Conservation (phyloP, 2,113 vertebrate species). For the Sula dactylatra region DNA sequence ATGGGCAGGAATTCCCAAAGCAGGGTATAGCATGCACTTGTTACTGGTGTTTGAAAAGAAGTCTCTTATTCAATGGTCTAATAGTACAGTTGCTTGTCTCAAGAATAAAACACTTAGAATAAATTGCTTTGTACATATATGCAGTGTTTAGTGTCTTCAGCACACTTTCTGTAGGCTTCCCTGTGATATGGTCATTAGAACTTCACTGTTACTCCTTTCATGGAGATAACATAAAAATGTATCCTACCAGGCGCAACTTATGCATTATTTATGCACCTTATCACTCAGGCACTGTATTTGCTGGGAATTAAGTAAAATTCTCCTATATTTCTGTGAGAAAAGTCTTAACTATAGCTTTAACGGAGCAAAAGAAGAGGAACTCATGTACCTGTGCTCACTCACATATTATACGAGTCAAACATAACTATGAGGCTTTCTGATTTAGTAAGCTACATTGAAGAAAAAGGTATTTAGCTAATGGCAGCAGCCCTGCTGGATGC, state of each 20-base stretch:
- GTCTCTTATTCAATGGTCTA: neutral
- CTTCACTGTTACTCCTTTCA: neutral
- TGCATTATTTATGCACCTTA: neutral
- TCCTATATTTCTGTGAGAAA: neutral
- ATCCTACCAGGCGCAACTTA: neutral
- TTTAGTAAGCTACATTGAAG: neutral
- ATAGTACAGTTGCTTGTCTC: neutral
- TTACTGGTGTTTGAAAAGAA: neutral
- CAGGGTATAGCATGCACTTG: neutral
- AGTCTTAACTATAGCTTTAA: neutral
- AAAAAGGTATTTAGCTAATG: neutral
- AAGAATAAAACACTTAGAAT: neutral
- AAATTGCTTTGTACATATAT: neutral
- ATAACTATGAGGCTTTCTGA: neutral
- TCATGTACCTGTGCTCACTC: accelerated
- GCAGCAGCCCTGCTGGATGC: neutral
- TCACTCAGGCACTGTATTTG: neutral
- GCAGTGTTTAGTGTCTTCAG: neutral
- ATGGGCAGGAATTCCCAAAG: neutral
- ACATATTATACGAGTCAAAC: neutral
- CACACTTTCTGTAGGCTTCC: neutral
- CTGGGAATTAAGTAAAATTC: neutral
- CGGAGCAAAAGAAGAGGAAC: neutral
- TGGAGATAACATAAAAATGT: neutral
- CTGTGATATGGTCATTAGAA: neutral